Conservation (phyloP, 1,140 invertebrate species). For the Fopius arisanus region DNA sequence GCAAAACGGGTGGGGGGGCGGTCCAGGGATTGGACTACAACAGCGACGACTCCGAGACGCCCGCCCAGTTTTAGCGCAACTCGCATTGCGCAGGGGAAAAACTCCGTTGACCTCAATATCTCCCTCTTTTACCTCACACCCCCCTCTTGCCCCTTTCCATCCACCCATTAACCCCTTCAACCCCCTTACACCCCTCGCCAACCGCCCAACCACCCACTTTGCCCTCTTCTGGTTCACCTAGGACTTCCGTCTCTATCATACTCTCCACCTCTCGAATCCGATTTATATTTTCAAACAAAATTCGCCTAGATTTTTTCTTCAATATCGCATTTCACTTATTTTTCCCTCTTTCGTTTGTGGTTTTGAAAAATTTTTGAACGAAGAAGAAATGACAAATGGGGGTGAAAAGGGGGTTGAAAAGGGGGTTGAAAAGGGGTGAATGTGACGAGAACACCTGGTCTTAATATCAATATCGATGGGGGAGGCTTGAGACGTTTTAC, state of each 20-base stretch:
- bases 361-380: not conserved
- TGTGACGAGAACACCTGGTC: constrained; percentile 18
- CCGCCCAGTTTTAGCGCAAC: constrained; percentile 54
- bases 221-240: constrained; percentile 10
- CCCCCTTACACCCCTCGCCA: constrained; percentile 16
- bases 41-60: constrained; percentile 46
- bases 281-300: constrained; percentile 3
- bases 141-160: not conserved
- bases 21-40: constrained; percentile 59
- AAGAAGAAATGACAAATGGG: not conserved
- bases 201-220: constrained; percentile 22
- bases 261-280: not conserved
- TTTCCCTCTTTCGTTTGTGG: too few species aligned
- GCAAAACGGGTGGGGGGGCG: constrained; percentile 58
- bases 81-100: constrained; percentile 62
- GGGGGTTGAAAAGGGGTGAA: not conserved
- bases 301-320: not conserved
- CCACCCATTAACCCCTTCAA: too few species aligned
- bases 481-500: constrained; percentile 6
- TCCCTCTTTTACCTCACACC: constrained; percentile 32
- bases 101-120: constrained; percentile 62
- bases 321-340: not conserved
- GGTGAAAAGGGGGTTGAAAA: not conserved
- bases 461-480: constrained; percentile 28
- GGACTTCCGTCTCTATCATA: constrained; percentile 13